Evolutionary conservation across 2,797 vertebrate genomes (phyloP).

Genomic region (Cossypha dichroa): DNA sequence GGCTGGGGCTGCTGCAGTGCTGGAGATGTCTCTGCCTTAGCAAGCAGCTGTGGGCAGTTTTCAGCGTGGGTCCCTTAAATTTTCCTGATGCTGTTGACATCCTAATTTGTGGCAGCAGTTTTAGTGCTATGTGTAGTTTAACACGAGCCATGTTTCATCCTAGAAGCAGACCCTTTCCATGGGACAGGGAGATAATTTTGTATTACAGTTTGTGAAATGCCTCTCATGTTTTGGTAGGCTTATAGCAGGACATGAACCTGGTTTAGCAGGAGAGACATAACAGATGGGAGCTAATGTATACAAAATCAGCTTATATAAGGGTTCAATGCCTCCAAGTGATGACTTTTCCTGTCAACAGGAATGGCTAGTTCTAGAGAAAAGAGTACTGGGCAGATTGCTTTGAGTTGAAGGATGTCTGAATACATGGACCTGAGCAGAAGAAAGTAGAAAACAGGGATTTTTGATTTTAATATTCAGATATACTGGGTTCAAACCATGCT

Average conservation of each 20-base stretch:
- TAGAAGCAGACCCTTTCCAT: background rate
- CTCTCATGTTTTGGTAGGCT: background rate
- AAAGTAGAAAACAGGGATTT: background rate
- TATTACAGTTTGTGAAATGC: background rate
- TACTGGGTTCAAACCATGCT: background rate
- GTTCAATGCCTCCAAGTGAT: background rate
- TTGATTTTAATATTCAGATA: background rate
- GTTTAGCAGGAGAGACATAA: background rate
- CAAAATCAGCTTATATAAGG: background rate
- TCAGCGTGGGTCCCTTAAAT: background rate
- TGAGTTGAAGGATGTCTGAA: background rate
- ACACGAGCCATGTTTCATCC: rapidly evolving
- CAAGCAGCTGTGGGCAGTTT: background rate
- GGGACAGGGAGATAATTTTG: background rate
- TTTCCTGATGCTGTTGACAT: background rate
- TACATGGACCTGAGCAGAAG: background rate
- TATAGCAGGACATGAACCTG: background rate
- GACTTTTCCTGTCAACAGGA: background rate
- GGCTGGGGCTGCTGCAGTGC: background rate
- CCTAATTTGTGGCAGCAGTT: background rate
- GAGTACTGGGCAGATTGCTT: background rate
- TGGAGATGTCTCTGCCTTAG: background rate
- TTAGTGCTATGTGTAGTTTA: background rate
- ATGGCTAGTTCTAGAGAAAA: background rate
- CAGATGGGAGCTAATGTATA: background rate